Evolutionary conservation across 2,113 vertebrate genomes (phyloP).

Genomic region (Psilopogon haemacephalus): DNA sequence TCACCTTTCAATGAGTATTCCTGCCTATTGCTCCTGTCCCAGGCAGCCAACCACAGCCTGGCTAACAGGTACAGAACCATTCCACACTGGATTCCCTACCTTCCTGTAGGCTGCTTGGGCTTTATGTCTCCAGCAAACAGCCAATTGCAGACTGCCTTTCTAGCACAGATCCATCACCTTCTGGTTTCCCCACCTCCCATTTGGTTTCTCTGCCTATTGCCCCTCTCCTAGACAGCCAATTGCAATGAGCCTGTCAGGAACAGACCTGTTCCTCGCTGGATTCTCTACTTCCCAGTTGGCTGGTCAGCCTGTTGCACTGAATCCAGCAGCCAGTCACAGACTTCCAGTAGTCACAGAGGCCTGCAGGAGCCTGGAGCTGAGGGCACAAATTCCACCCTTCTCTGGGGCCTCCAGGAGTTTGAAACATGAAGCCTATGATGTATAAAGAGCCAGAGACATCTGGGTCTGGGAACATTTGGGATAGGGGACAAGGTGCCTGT

Average conservation of each 20-base stretch:
- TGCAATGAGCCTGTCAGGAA: too few species aligned
- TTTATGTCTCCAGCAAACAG: too few species aligned
- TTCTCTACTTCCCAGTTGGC: neutral
- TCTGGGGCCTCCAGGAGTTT: neutral
- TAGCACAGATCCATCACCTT: rapidly evolving
- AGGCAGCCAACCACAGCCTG: neutral
- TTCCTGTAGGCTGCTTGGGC: neutral
- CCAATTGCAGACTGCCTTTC: neutral
- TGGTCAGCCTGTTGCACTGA: too few species aligned
- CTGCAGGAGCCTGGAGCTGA: neutral
- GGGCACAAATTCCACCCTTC: rapidly evolving
- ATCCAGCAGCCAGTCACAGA: neutral
- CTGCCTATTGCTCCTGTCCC: neutral
- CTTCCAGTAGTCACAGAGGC: neutral
- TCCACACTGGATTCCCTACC: neutral
- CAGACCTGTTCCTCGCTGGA: rapidly evolving
- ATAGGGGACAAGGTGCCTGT: neutral
- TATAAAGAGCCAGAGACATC: neutral
- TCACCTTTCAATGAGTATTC: neutral
- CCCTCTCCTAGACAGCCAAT: neutral
- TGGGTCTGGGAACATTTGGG: neutral
- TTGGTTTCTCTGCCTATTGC: neutral
- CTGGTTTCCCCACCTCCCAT: rapidly evolving
- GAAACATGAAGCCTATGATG: rapidly evolving
- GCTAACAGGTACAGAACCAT: rapidly evolving